Base-by-base conservation (phyloP, 2,113 vertebrate genomes). In the Chrysochloris asiatica region DNA sequence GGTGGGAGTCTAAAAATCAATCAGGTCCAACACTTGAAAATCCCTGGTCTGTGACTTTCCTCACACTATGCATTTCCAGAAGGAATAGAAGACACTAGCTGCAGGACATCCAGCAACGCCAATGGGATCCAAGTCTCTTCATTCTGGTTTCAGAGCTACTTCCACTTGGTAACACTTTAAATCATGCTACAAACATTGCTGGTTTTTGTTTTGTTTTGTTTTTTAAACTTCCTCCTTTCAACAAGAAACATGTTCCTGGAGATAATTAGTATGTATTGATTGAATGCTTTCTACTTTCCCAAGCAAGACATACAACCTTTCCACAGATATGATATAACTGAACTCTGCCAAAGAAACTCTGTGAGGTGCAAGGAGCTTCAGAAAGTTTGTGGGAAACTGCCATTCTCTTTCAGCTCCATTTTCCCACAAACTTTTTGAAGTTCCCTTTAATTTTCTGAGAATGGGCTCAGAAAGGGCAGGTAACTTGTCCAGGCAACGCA, bases 11-110 rank as follows among this genome's bases (percentile, higher is more conserved):
- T 73, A n/a, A 43, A 67, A 33, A 33, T 11, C 41, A 75, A 17
- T 21, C 0, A 1, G 19, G 3, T 47, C n/a, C 17, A 50, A 56
- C 4, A 0, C 16, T 17, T 8, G 10, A 2, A 13, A 61, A 13
- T 6, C 26, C 21, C 50, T 19, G 47, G 63, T 6, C 6, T 1
- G 21, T 21, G 24, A 3, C 14, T 47, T 36, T 43, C 14, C 41
- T 56, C 3, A 1, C 2, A 14, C 19, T 45, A 41, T 30, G 30
- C 2, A 1, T 61, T 45, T 38, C 52, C 26, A 52, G 71, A 30
- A 28, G 13, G 30, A 56, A 19, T 2, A 41, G 43, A 50, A 65
- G 52, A 41, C 13, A 30, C 26, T 38, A 7, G 1, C 10, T 45
- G 43, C 4, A 3, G 13, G 16, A 36, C 72, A 8, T 2, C 0